Base-by-base conservation (phyloP, 2,113 vertebrate genomes). In the Paradoxurus hermaphroditus region DNA sequence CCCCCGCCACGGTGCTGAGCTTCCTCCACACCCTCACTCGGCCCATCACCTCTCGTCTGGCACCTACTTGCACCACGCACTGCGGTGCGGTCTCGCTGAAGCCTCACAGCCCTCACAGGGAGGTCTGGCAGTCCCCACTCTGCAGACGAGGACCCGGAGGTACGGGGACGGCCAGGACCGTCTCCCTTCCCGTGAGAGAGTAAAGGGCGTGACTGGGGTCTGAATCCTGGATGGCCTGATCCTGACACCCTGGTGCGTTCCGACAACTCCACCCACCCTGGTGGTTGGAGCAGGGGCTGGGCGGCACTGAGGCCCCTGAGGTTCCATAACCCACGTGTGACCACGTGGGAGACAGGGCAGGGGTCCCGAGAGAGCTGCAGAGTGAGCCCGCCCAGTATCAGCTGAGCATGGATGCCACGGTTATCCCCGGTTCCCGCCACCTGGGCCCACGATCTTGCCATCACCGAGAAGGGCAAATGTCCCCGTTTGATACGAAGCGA, bases 341-440 rank as follows among this genome's bases (percentile, higher is more conserved):
- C 34, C 3, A 25, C 2, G n/a, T 12, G 4, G 46, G 36, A 53
- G n/a, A 56, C 0, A 0, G 75, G 15, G 7, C 29, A 13, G 7
- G 34, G 68, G 77, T 63, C 59, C 72, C 9, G 4, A 29, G 31
- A 82, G 67, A 59, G 41, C 15, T 3, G 4, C 31, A 39, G 51
- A 67, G 56, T 4, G 10, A 53, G 27, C 56, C 23, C 2, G 0
- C 31, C 56, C n/a, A n/a, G n/a, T n/a, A n/a, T n/a, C n/a, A n/a
- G n/a, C n/a, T n/a, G n/a, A n/a, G n/a, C n/a, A n/a, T n/a, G n/a
- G n/a, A n/a, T n/a, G n/a, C n/a, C n/a, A n/a, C n/a, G n/a, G n/a
- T n/a, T n/a, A n/a, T n/a, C n/a, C n/a, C n/a, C n/a, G n/a, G n/a
- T n/a, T n/a, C n/a, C n/a, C n/a, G 62, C n/a, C 4, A 16, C 67